Percentiles rank a stretch among this genome's conserved stretches.
These are phyloP conservation scores for Tadarida brasiliensis DNA, from an alignment of 2,797 vertebrate genomes.

Conservation along the genomic window DNA sequence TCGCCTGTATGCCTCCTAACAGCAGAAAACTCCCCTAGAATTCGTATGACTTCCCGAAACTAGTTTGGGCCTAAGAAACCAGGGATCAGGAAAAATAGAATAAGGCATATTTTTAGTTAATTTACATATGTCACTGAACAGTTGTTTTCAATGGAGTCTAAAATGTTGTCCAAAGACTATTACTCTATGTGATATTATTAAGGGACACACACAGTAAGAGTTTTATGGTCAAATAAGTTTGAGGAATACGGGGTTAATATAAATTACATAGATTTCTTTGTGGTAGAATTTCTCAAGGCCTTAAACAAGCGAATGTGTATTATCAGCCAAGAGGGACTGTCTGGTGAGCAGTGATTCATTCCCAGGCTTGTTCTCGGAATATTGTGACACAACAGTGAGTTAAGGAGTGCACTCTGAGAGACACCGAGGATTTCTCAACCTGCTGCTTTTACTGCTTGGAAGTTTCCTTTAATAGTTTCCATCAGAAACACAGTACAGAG, in stretches of 20 bases:
- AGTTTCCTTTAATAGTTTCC: background rate
- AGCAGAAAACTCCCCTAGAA: background rate
- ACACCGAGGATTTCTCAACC: background rate
- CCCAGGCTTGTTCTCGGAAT: background rate
- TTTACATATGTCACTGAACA: background rate
- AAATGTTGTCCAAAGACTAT: background rate
- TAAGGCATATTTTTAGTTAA: background rate
- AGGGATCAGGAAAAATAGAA: background rate
- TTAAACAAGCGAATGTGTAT: background rate
- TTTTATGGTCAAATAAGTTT: background rate
- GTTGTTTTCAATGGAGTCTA: background rate
- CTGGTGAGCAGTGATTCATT: background rate
- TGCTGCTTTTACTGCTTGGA: background rate
- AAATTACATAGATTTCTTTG: background rate
- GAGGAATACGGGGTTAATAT: background rate
- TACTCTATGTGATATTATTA: background rate
- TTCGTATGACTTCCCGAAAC: slow-evolving; percentile 30
- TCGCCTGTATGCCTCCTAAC: background rate
- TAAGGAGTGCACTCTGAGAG: background rate
- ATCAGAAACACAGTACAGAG: background rate
- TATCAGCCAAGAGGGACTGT: background rate
- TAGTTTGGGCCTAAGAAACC: slow-evolving; percentile 20
- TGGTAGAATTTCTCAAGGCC: background rate
- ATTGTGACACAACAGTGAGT: background rate
- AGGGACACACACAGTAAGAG: background rate